These are phyloP conservation scores for Lucifuga dentata DNA, from an alignment of 2,113 vertebrate genomes.

Conservation along the genomic window DNA sequence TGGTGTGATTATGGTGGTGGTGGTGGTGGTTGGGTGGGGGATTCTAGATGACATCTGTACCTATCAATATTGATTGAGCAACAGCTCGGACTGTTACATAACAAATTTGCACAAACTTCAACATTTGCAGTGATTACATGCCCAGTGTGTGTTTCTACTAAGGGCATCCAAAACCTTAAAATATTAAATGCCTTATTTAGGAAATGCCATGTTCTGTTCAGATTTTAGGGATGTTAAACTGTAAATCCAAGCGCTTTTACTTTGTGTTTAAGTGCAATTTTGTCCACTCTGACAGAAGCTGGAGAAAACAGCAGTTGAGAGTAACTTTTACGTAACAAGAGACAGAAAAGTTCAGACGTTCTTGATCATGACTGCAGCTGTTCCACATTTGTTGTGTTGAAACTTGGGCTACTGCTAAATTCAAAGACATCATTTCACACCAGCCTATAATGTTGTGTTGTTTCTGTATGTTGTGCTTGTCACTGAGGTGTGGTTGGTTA, in stretches of 20 bases:
- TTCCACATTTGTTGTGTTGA: slow-evolving; percentile 27
- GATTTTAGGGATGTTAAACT: slow-evolving; percentile 14
- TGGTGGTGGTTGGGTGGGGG: neutral
- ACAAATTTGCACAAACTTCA: slow-evolving; percentile 20
- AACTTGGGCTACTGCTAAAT: slow-evolving; percentile 28
- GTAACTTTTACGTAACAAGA: slow-evolving; percentile 20
- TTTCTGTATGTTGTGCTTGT: neutral
- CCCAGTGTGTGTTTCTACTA: slow-evolving; percentile 10
- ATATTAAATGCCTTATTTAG: slow-evolving; percentile 29
- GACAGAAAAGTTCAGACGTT: slow-evolving; percentile 20
- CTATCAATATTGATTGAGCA: slow-evolving; percentile 1
- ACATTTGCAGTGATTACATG: slow-evolving; percentile 5
- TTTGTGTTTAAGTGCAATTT: neutral
- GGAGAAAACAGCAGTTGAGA: slow-evolving; percentile 8
- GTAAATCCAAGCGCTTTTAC: slow-evolving; percentile 7
- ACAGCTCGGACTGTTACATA: slow-evolving; percentile 2
- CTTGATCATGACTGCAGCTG: slow-evolving; percentile 11
- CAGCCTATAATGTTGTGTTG: neutral
- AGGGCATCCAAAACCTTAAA: slow-evolving; percentile 11
- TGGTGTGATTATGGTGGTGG: too few species aligned
- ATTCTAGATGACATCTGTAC: slow-evolving; percentile 5
- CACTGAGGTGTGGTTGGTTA: slow-evolving; percentile 9
- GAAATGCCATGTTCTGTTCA: too few species aligned
- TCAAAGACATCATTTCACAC: slow-evolving; percentile 6
- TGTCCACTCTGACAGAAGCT: neutral